Base-by-base conservation (phyloP, 2,888 invertebrate genomes). In the Drosophila fungiperda region DNA sequence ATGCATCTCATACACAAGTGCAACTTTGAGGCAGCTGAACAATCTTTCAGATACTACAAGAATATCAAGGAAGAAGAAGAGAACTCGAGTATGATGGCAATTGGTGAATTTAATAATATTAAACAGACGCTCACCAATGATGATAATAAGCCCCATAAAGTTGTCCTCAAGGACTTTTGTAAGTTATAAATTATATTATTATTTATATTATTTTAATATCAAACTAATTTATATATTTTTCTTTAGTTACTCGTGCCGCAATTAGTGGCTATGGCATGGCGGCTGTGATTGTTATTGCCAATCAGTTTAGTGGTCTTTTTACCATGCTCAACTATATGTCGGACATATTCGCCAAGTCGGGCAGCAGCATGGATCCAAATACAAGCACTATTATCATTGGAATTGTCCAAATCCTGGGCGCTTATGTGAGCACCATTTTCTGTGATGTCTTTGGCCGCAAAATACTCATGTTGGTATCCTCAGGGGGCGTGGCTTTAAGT, bases 291-390 rank as follows among this genome's bases (percentile, higher is more conserved):
- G 54, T 92, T 1, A 59, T 89, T 23, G 76, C 90, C 2, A 92
- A 91, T 70, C 91, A 91, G 58, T 90, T 90, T n/a, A 90, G 92
- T 32, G 92, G 93, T 0, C 69, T 83, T 6, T 92, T 91, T 48
- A 86, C 91, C 11, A 87, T 93, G 68, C 73, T 92, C 12, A 93
- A 90, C 66, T 93, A 93, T 60, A 91, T 92, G 80, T 89, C 93
- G 8, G 82, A 84, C n/a, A 92, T 93, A 35, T 93, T 93, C 26
- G 77, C 83, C 2, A 57, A 73, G n/a, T 84, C 92, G 7, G 89
- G 91, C 8, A 89, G 91, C 5, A 78, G 76, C 4, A 79, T 93
- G 73, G 83, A 92, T 55, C 91, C 92, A 0, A 89, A 92, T 49
- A 85, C 87, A 6, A 89, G 90, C 35, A 90, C 92, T 0, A 93